Evolutionary conservation across 2,113 vertebrate species (phyloP).

Genomic region (Cyprinodon variegatus): DNA sequence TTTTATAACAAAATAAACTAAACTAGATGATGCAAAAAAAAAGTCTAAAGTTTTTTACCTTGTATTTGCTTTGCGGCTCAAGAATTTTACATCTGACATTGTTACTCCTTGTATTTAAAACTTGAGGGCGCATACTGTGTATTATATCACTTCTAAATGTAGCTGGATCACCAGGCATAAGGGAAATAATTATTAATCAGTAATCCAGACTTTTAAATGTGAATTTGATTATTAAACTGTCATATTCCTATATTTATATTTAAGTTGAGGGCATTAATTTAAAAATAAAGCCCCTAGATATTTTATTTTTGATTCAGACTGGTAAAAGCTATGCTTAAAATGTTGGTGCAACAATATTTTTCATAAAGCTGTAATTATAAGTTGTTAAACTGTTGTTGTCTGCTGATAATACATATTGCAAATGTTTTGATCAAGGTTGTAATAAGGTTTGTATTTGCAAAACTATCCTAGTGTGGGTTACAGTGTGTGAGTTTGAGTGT

Average conservation of each 20-base stretch:
- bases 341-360: background rate
- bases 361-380: background rate
- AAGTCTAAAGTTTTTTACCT: too few relatives aligned
- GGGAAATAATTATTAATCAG: background rate
- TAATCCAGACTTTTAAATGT: background rate
- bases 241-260: background rate
- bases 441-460: conserved; percentile 1
- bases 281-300: background rate
- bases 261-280: background rate
- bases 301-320: background rate
- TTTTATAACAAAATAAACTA: background rate
- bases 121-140: too few relatives aligned
- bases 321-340: background rate
- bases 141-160: too few relatives aligned
- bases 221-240: background rate
- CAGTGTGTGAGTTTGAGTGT: background rate
- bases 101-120: too few relatives aligned
- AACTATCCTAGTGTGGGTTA: conserved; percentile 20
- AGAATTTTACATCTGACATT: too few relatives aligned
- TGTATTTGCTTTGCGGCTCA: too few relatives aligned
- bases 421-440: background rate
- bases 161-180: too few relatives aligned
- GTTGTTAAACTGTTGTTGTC: background rate
- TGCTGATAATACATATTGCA: background rate
- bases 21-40: background rate